Evolutionary conservation across 2,113 vertebrate genomes (phyloP), one percentile per base, ranked within the genome.

Genomic region (Leucopsar rothschildi): DNA sequence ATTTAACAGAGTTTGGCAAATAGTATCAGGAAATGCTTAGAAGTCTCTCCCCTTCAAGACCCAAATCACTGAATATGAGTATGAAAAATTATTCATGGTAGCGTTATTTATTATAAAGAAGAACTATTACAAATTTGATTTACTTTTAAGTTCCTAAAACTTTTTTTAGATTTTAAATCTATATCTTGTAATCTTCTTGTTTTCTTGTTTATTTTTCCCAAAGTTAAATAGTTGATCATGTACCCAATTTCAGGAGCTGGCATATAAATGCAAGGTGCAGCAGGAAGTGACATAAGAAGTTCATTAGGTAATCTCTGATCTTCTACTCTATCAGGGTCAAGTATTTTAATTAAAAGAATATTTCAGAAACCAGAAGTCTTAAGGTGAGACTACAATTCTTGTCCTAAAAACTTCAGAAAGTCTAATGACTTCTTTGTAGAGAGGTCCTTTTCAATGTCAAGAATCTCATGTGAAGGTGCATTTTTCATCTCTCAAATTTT

Each of bases 1-100:
- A 85, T 82, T 91, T 89, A 93, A 84, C 64, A 85, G 73, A 77
- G 18, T 90, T 60, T 88, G 76, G 68, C 83, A 88, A 60, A 86
- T 49, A 86, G 14, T 55, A 90, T 75, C 59, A 95, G 42, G 60
- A 90, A 92, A 80, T 37, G 27, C 28, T 86, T 57, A 3, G 49
- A 86, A 13, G 12, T 29, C 28, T 78, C 29, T 25, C 28, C n/a
- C 33, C 12, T 40, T 47, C 70, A 68, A 79, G 75, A 80, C 19
- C 68, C 49, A 91, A 60, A 91, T 59, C 52, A 64, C 61, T 68
- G 22, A 18, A 27, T 28, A 35, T 6, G 39, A 93, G 19, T 31
- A 44, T 64, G 31, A 85, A 79, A 52, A 45, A 37, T 11, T 65
- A 5, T 60, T 83, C 11, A 1, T 63, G 14, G 40, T 53, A 63